Base-by-base conservation (phyloP, 2,797 vertebrate species). In the Gorsachius magnificus region DNA sequence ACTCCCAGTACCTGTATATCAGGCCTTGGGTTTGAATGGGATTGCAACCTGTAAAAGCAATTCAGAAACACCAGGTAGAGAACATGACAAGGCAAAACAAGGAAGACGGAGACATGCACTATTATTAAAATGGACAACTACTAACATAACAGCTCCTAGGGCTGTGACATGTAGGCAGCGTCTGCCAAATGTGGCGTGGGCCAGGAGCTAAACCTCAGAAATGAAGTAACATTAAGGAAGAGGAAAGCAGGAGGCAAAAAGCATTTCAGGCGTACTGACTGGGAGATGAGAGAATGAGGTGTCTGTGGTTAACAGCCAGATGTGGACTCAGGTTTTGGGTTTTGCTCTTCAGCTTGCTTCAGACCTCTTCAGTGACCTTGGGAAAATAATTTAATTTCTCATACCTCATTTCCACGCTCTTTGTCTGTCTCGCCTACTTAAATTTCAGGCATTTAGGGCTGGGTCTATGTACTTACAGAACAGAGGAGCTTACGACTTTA, bases 91-190 rank as follows among this genome's bases (percentile, higher is more conserved):
- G 18, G 70, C 26, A 68, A 78, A 82, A 31, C 16, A 41, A 35
- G 57, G 53, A 65, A 65, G 25, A 63, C 14, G 45, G 71, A 72
- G 35, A 45, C 35, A 75, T 0, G 2, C 14, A 51, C 5, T 24
- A 24, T 46, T 58, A 72, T 53, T 66, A 50, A 71, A 75, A 76
- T 54, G 25, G 43, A 48, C 48, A 71, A 15, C 50, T 70, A 84
- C 64, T 26, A 82, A 70, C 24, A 16, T 57, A 48, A 46, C 9
- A 87, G 24, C 38, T 76, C 64, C 36, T 48, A 28, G 31, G 76
- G 16, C 26, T 88, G 31, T 72, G 83, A n/a, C 0, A 0, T 28
- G 17, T 50, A 38, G 31, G 43, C 38, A 79, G 20, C 1, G 0
- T 57, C 38, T 82, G 66, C 33, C 35, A 66, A 71, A 88, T 36